Base-by-base conservation (phyloP, 1,140 invertebrate species). In the Bombus pyrosoma region DNA sequence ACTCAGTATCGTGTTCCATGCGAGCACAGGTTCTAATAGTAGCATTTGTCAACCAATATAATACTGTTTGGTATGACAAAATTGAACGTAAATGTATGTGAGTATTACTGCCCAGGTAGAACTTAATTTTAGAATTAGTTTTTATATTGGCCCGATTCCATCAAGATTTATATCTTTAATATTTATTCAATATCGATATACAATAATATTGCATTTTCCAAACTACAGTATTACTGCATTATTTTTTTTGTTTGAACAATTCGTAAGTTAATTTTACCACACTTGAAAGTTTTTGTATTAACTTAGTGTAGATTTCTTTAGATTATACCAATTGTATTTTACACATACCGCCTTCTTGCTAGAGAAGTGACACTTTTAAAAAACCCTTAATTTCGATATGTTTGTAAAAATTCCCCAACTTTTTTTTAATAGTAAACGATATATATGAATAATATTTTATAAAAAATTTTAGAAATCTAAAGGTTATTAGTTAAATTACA, bases 31-130 rank as follows among this genome's bases (percentile, higher is more conserved):
- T 85, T 81, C 43, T 68, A 59, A 74, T 85, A 73, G 43, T 73
- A 59, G 34, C 41, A 66, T 73, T 47, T 78, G 75, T 84, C 71
- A 41, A 18, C 78, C 77, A 66, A 34, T 85, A 28, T 72, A 59
- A 85, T 62, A 62, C 37, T 62, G 59, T 39, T 79, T 79, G 83
- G 66, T 72, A 47, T 57, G 39, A 64, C 77, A 53, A 47, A 80
- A 72, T 85, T 72, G 32, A 85, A 47, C 76, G 41, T 80, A 57
- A 85, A 72, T 80, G 28, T 80, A 62, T 78, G 69, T 72, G 39
- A 85, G 57, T 64, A 85, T 85, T 80, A 53, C 53, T 62, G 83
- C 83, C 83, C 83, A 85, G 83, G 83, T 80, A 34, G 83, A 85
- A 85, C 83, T 71, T 84, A 62, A 62, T 53, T 62, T 80, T 85